Base-by-base conservation (phyloP, 2,113 vertebrate species). In the Coryphaenoides rupestris region DNA sequence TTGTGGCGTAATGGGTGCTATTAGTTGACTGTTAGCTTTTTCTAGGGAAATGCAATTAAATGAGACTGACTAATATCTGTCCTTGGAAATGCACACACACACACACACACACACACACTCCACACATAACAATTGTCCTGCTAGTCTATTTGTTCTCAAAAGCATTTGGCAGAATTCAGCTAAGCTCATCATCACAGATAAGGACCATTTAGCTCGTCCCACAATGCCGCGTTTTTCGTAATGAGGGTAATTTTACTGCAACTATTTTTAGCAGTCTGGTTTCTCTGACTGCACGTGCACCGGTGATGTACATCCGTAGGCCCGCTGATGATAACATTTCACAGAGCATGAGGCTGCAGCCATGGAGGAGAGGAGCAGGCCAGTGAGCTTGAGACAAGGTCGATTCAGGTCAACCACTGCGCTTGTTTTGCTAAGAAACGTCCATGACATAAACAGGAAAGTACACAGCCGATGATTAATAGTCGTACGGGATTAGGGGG, bases 161-260 rank as follows among this genome's bases (percentile, higher is more conserved):
- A 50, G n/a, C 47, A n/a, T 50, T n/a, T 50, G 47, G 15, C 10
- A 3, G 46, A 2, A 17, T 50, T 13, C 47, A 50, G 47, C 13
- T 17, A 40, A 40, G 33, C 4, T 40, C 33, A 7, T 40, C 33
- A 50, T 50, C 15, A n/a, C 47, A 17, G 47, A 59, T 75, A 63
- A 74, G 69, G n/a, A 73, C 58, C 19, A 56, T 73, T 84, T 64
- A 58, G 21, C 65, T 74, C 63, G 54, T 70, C 59, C 64, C 26
- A 47, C 23, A 50, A 50, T 6, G 21, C 3, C 4, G 58, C 13
- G 60, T n/a, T 65, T 59, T 65, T 24, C 55, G 28, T 55, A 54
- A 63, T 72, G 50, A 63, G 28, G n/a, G 17, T 50, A 14, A 5
- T 28, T 68, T 55, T 21, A 21, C 21, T 10, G 52, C 62, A 0